Percentiles rank a stretch among this genome's conserved stretches.
phyloP scores from a whole-genome alignment of 2,888 invertebrate genomes.

The Xestoiulus laeticollis region DNA sequence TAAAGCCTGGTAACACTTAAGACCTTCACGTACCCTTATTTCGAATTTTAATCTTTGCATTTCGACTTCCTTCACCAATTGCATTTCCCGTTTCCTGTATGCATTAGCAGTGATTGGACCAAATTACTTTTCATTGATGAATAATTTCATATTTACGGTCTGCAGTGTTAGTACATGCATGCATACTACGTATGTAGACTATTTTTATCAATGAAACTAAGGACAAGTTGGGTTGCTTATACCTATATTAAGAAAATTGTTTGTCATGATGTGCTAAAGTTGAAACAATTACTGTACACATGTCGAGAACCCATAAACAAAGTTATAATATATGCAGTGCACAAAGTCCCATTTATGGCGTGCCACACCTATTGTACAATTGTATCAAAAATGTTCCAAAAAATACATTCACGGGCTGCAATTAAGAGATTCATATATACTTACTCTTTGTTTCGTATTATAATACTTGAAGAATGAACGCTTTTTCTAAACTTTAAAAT shows the following conservation, averaged over 20 bases:
- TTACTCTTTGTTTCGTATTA: no score
- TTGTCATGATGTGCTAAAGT: neutral
- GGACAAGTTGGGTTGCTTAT: neutral
- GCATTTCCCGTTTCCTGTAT: neutral
- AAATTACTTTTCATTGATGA: neutral
- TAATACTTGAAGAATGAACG: no score
- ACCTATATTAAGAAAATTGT: neutral
- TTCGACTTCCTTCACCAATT: neutral
- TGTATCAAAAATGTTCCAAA: no score
- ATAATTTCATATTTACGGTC: neutral
- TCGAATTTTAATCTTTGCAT: neutral
- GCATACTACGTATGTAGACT: neutral
- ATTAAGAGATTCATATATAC: no score
- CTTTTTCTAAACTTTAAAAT: no score
- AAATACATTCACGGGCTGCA: no score
- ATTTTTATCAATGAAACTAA: conserved; percentile 1
- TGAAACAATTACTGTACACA: no score
- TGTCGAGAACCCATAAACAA: no score
- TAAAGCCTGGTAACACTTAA: neutral
- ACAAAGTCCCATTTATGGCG: no score
- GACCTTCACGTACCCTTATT: conserved; percentile 9
- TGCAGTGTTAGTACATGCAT: neutral
- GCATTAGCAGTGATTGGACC: neutral
- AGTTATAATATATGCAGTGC: no score
- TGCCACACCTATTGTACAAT: no score